These are phyloP conservation scores for Anguilla japonica DNA, from an alignment of 2,113 vertebrate genomes.

Conservation along the genomic window DNA sequence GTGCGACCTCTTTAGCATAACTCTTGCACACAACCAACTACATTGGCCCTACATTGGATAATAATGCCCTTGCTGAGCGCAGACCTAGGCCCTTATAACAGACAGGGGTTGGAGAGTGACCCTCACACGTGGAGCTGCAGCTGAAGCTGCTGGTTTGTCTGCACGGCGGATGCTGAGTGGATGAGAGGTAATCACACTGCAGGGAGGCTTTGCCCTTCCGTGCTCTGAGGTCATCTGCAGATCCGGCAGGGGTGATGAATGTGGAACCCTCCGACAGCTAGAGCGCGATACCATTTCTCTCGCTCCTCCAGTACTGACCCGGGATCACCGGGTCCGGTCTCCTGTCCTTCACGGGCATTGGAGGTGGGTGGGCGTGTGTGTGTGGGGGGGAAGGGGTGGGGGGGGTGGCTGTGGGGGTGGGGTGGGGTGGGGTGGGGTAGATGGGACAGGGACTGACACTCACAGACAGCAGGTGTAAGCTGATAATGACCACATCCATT, in stretches of 20 bases:
- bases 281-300: not conserved
- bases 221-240: not conserved
- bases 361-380: not conserved
- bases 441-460: not conserved
- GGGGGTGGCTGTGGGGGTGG: no score
- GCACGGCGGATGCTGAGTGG: not conserved
- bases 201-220: not conserved
- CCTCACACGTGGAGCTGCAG: not conserved
- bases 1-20: not conserved
- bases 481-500: constrained; percentile 39
- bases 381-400: not conserved
- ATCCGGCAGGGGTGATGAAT: not conserved
- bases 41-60: not conserved
- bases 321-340: not conserved
- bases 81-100: not conserved
- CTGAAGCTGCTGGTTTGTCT: not conserved
- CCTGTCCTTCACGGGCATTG: not conserved
- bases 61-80: not conserved
- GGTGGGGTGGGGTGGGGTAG: no score
- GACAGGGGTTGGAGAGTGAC: not conserved
- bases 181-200: not conserved
- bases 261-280: not conserved
- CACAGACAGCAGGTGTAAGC: constrained; percentile 16
- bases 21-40: not conserved
- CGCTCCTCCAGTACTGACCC: constrained; percentile 6